Base-by-base conservation (phyloP, 2,113 vertebrate species). In the Xenopus borealis region DNA sequence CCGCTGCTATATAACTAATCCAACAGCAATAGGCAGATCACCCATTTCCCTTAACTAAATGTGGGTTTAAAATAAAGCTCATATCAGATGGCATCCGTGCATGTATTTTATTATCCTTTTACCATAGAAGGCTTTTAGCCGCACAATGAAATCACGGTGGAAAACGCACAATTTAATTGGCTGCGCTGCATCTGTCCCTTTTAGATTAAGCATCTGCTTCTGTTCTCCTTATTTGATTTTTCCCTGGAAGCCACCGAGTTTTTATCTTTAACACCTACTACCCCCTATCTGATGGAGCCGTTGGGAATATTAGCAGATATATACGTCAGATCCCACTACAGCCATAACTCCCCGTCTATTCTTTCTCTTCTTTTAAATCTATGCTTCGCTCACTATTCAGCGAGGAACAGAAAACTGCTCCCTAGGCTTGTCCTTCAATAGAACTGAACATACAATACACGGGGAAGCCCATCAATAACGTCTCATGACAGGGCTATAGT, bases 401-500 rank as follows among this genome's bases (percentile, higher is more conserved):
- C 76, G 71, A 75, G 69, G 65, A 77, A 82, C 83, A 78, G 27
- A 80, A 82, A 84, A 84, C 79, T 83, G 78, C 66, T 86, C 79
- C 81, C 82, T 79, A 78, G 79, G 72, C 81, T 79, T 58, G 66
- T 59, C 58, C 79, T 79, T 81, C 77, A 80, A 81, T 77, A 83
- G 66, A 71, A 19, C 62, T 77, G 68, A 67, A 80, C 68, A 66
- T 72, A 78, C 73, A 79, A 80, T 75, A 83, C 73, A 80, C 57
- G 79, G n/a, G 81, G 81, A 65, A 80, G 68, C 70, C 83, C 88
- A 89, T 88, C 88, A 89, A 86, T 88, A 91, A 89, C 79, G 69
- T 67, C 67, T 45, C 40, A 14, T 88, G 86, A 90, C 85, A 90
- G 79, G 72, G 72, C 79, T 80, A 79, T 82, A 81, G 75, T 79